Conservation (phyloP, 2,797 vertebrate species). For the Lates japonicus region DNA sequence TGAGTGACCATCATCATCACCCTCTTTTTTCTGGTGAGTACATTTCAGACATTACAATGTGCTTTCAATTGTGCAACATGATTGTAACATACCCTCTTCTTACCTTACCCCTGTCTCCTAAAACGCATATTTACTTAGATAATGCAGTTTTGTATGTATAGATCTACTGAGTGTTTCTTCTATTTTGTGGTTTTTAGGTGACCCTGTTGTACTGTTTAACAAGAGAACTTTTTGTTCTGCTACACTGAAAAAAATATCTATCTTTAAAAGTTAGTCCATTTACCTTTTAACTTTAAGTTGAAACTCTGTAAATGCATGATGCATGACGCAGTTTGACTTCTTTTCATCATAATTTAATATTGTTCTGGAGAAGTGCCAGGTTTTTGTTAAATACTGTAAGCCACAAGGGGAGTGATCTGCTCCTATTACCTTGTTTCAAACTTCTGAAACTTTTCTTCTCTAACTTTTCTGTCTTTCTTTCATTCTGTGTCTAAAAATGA, state of each 20-base stretch:
- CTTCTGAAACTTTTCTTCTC: not conserved
- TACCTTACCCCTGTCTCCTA: not conserved
- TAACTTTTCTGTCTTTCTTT: not conserved
- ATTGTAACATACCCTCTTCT: slow-evolving; percentile 29
- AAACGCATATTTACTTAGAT: not conserved
- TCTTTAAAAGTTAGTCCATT: not conserved
- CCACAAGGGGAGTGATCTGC: not conserved
- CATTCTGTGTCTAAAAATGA: too few relatives aligned
- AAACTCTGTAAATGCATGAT: not conserved
- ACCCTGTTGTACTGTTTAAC: not conserved
- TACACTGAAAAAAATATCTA: slow-evolving; percentile 32
- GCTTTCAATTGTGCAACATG: not conserved
- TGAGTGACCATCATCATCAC: slow-evolving; percentile 3
- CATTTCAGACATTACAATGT: not conserved
- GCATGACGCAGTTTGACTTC: not conserved
- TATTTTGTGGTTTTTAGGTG: not conserved
- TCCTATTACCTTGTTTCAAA: not conserved
- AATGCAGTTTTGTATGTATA: not conserved
- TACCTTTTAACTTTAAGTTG: not conserved
- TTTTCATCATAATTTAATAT: not conserved
- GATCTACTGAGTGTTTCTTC: not conserved
- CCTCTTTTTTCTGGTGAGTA: slow-evolving; percentile 58
- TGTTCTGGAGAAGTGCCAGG: not conserved
- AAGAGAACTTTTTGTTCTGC: slow-evolving; percentile 49
- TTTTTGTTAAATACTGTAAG: not conserved